Base-by-base conservation (phyloP, 2,888 invertebrate genomes). In the Ptychoptera albimana region DNA sequence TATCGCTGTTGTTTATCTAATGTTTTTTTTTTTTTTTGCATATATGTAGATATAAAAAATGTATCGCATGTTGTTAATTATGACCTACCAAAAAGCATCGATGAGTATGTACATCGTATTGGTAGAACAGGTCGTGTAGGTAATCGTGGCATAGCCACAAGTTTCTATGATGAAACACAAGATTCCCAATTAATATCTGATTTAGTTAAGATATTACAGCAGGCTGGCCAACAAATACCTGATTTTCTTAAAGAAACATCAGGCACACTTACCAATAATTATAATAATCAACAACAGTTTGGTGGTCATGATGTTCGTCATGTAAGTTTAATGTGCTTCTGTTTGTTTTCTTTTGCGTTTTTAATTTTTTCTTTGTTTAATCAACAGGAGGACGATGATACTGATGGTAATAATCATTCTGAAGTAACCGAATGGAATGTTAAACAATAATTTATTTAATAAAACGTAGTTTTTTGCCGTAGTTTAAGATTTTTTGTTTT, bases 61-160 rank as follows among this genome's bases (percentile, higher is more conserved):
- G 83, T 92, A 0, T 75, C 79, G 4, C 88, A 91, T 53, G 93
- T 96, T 0, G 77, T 94, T 12, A 96, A 96, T 61, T 93, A 77
- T 56, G 94, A 96, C 60, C 70, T 96, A 56, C 94, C 94, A 0
- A 77, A 80, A 46, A 76, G 76, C 49, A 84, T 93, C 50, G 93
- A 93, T 52, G 93, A 93, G 54, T 96, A 94, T 54, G 92, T 94
- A 1, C 96, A 96, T 63, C 72, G 94, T 46, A 91, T 96, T 52
- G 96, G 96, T 1, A 74, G 96, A 50, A 96, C 96, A 6, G 96
- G 94, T 0, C 76, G 96, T 50, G 88, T 96, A 0, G 94, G 94
- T 10, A 87, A 87, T 57, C 71, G 79, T 32, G 96, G 96, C 2
- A 81, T 74, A 50, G 84, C 94, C 0, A 80, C 89, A 0, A 88